Evolutionary conservation across 2,888 invertebrate species (phyloP), one percentile per base, ranked within the genome.

Genomic region (Theretra japonica): DNA sequence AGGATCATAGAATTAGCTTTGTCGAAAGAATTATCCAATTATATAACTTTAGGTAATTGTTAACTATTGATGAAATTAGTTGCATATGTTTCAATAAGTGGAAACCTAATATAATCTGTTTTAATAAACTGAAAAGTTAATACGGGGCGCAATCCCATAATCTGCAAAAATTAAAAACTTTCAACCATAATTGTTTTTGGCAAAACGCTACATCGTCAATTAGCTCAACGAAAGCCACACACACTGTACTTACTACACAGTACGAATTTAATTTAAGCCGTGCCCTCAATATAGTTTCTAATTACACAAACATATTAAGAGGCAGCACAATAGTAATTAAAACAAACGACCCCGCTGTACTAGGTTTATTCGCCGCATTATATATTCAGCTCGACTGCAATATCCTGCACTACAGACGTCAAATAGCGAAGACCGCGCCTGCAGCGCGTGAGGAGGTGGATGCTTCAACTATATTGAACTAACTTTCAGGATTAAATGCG

Each of bases 231-330:
- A 41, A 41, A 41, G 41, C 41, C 41, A 15, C 41, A 53, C 19
- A 53, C n/a, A 17, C n/a, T 53, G 50, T 17, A 4, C 21, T 50
- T 17, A 4, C 21, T 50, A 41, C 25, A 25, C 19, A 68, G 28
- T 23, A 53, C 23, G 48, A 25, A 59, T 59, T 28, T 19, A 1
- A 65, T 41, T 65, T 30, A 11, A 41, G 41, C 33, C 60, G 30
- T 33, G 33, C 33, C 33, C 33, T 21, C n/a, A 11, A 62, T 41
- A 33, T 62, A 33, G 62, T 62, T 33, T 62, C 62, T 62, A 62
- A 62, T 62, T 62, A 62, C 33, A 62, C 62, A 62, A 33, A 62
- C 62, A 33, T 33, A 62, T 62, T 21, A 60, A 21, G 62, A 23
- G 17, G 65, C 65, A 48, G 48, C 41, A 17, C 48, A 65, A 65